A percentile compares a stretch with the other conserved stretches of the same genome.
Conservation (phyloP, 2,797 vertebrate species). For the Falco peregrinus region DNA sequence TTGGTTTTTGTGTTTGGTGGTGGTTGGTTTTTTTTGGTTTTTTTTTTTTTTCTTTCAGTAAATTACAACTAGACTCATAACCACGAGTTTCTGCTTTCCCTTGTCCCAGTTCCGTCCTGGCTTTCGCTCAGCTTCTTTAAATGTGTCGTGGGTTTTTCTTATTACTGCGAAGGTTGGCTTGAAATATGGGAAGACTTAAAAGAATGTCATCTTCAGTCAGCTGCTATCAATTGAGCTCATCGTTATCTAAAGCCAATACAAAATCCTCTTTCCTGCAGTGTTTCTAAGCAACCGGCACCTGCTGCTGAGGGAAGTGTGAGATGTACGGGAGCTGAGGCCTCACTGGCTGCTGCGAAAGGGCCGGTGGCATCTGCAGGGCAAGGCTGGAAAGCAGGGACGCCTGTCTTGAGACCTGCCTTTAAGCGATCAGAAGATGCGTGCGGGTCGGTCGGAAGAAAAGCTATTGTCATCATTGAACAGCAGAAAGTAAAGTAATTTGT, state of each 20-base stretch:
- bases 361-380: background rate
- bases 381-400: background rate
- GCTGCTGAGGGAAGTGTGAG: background rate
- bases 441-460: background rate
- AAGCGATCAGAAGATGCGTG: background rate
- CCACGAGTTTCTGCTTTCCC: background rate
- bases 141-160: background rate
- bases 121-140: background rate
- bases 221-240: background rate
- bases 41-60: background rate
- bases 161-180: background rate
- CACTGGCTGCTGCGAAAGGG: background rate
- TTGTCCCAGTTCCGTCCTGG: background rate
- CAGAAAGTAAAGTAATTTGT: background rate
- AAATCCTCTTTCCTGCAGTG: background rate
- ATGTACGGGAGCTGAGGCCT: conserved; percentile 6
- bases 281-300: conserved; percentile 67
- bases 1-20: too few species aligned
- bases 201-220: background rate
- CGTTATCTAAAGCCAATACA: background rate
- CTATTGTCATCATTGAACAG: background rate
- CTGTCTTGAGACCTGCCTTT: background rate
- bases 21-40: too few species aligned
- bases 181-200: background rate
- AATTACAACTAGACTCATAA: background rate